Base-by-base conservation (phyloP, 1,140 invertebrate species). In the Trachelipus rathkii region DNA sequence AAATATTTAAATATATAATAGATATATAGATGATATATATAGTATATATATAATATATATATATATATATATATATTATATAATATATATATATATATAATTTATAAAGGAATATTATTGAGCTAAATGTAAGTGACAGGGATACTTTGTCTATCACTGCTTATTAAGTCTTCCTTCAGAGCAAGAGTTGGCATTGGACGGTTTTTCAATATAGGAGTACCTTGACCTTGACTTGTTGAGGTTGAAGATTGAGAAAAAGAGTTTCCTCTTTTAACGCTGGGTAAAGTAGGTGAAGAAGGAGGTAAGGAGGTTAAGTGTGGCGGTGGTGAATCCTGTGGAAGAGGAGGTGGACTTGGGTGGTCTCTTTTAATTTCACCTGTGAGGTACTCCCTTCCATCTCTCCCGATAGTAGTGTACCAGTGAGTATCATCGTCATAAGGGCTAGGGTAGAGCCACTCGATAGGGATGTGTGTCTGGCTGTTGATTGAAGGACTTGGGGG, bases 111-210 rank as follows among this genome's bases (percentile, higher is more conserved):
- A 3, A 33, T n/a, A 33, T 33, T 33, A 33, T 60, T 60, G 50
- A 60, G 50, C 50, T 60, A 60, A 60, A 60, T 60, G 8, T 60
- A 60, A 60, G 50, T 60, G 2, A 60, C 50, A 60, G 50, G 50
- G 50, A 60, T 60, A 19, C 50, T 2, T 19, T 60, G 11, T 60
- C 19, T 60, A 13, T 60, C 50, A 19, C 19, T 60, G 50, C 8
- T 60, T 60, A 60, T 19, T 19, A 19, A 15, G 50, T 19, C 50
- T 19, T 60, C 50, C 8, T 60, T 13, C 50, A 60, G 11, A 60
- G 19, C 50, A 19, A 60, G 19, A 8, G 50, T 60, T 15, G 50
- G 50, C 33, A 33, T 33, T 15, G 50, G 50, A 19, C 50, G 50
- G 19, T 60, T 60, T 13, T 13, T 19, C 8, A 60, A 60, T 15